Conservation (phyloP, 2,113 vertebrate species). For the Agelaius tricolor region DNA sequence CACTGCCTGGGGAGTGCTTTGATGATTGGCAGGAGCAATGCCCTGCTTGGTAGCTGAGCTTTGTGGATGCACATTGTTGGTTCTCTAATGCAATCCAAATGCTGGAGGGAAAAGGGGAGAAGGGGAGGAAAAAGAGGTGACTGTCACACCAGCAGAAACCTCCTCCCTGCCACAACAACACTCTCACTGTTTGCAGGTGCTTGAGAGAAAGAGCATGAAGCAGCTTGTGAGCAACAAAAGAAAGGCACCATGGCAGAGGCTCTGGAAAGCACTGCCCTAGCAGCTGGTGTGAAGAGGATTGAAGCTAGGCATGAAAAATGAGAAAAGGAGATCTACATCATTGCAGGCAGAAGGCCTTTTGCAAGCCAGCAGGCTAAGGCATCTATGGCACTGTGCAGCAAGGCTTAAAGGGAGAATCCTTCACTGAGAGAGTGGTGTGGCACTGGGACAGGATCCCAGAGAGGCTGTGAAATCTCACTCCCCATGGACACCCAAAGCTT, state of each 20-base stretch:
- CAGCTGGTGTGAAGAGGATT: not conserved
- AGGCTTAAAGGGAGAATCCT: not conserved
- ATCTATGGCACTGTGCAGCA: fast-evolving
- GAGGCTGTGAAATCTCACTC: not conserved
- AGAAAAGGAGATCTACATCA: not conserved
- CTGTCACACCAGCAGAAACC: not conserved
- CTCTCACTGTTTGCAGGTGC: not conserved
- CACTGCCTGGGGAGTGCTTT: not conserved
- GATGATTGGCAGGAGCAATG: not conserved
- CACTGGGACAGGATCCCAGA: not conserved
- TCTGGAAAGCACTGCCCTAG: not conserved
- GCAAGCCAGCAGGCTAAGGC: not conserved
- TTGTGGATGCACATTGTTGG: not conserved
- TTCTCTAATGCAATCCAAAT: not conserved
- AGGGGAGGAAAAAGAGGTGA: not conserved
- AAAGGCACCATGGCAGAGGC: not conserved
- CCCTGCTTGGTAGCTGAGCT: not conserved
- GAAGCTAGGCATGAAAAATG: not conserved
- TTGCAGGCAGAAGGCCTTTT: not conserved
- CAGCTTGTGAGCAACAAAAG: not conserved
- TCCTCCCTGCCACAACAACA: not conserved
- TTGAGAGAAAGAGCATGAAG: not conserved
- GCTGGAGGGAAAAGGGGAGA: not conserved
- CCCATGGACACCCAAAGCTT: not conserved
- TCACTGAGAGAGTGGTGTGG: not conserved